Conservation (phyloP, 2,888 invertebrate species). For the Polydrusus cervinus region DNA sequence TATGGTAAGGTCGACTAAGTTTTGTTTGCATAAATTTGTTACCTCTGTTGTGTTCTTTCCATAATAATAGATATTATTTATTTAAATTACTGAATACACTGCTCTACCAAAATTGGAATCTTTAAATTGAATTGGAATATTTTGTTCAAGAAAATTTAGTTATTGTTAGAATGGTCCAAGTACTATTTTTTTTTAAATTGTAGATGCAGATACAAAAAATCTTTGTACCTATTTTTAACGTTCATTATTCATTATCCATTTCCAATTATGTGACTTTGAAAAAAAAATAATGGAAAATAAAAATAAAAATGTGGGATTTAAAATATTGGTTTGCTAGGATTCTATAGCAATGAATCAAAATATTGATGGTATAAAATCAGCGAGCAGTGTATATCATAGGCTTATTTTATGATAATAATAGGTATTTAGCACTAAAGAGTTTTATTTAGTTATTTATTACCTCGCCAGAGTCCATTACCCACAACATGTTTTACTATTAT, state of each 20-base stretch:
- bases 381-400: constrained; percentile 15
- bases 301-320: no score
- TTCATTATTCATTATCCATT: no score
- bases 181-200: no score
- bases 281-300: no score
- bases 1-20: constrained; percentile 5
- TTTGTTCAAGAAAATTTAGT: no score
- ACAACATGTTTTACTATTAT: constrained; percentile 52
- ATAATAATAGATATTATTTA: background rate
- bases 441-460: constrained; percentile 49
- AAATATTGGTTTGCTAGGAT: background rate
- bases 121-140: no score
- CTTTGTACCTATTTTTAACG: no score
- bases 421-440: constrained; percentile 43
- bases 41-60: background rate
- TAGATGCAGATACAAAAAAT: no score
- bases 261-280: no score
- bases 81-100: background rate
- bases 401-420: constrained; percentile 36
- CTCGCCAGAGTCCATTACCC: constrained; percentile 51
- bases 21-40: constrained; percentile 12
- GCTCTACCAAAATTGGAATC: background rate
- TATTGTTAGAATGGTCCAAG: no score
- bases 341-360: background rate
- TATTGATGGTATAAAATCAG: background rate